Conservation (phyloP, 2,888 invertebrate species). For the Leptopterna dolabrata region DNA sequence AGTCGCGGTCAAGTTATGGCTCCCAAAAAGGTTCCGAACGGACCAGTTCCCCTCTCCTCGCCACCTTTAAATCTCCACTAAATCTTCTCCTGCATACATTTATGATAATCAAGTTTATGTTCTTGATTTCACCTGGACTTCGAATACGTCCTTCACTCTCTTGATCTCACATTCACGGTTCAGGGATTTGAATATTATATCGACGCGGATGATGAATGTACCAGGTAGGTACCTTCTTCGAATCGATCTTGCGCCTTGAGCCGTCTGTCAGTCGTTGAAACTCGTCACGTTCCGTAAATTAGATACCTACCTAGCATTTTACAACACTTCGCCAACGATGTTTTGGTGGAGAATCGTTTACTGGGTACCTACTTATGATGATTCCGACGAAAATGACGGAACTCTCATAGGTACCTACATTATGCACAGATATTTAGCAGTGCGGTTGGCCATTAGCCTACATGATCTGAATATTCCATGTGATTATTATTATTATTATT, state of each 20-base stretch:
- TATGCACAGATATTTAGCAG: too few relatives aligned
- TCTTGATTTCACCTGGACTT: neutral
- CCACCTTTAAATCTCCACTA: neutral
- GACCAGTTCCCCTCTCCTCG: neutral
- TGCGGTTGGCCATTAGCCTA: too few relatives aligned
- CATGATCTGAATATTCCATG: too few relatives aligned
- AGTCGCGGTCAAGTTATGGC: neutral
- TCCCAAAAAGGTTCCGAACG: neutral
- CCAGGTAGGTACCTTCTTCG: too few relatives aligned
- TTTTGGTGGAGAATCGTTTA: neutral
- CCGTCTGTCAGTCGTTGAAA: neutral
- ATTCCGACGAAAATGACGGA: too few relatives aligned
- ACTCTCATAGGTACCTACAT: too few relatives aligned
- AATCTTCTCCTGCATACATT: neutral
- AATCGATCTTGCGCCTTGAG: neutral
- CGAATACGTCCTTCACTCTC: neutral
- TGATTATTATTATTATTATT: too few relatives aligned
- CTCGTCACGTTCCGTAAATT: neutral
- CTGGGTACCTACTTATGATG: too few relatives aligned
- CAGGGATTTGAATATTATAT: neutral
- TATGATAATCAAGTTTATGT: neutral
- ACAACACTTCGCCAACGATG: neutral
- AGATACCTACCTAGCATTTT: too few relatives aligned
- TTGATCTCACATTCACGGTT: constrained; percentile 3
- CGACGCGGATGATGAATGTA: neutral